Evolutionary conservation across 2,797 vertebrate species (phyloP), one percentile per base, ranked within the genome.

Genomic region (Hoplostethus mediterraneus): DNA sequence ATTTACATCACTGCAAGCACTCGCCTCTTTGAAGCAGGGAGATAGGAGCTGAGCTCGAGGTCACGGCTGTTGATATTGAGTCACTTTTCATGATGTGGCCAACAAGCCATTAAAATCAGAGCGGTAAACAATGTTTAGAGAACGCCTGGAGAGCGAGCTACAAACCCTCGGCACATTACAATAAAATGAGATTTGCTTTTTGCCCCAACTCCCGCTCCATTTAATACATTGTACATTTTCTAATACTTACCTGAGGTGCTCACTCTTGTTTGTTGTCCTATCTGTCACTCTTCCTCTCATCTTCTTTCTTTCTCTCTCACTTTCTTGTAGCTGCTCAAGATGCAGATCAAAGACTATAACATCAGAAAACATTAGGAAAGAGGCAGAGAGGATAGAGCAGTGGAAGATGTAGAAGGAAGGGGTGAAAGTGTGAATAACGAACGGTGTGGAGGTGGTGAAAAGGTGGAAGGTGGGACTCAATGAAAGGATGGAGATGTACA

Each of bases 101-200:
- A 90, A 33, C 33, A 33, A 33, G 82, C 89, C 87, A 90, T 93
- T 91, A 88, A 90, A 92, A 89, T 85, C 82, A 66, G 75, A 85
- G 84, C 47, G 30, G 83, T 91, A 90, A 92, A 91, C 84, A 84
- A 79, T 84, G 86, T 77, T 81, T 85, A 83, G 84, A 89, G 75
- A 91, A 88, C 14, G 82, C 81, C 73, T 45, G 54, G 66, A 88
- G 87, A 87, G 77, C 11, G 44, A 64, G 71, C 64, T 47, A 71
- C 82, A 72, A 83, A 84, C 80, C 79, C 64, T 74, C 55, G 61
- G 70, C 63, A 60, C 81, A 90, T 90, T 88, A 83, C 72, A 76
- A 63, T 7, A 40, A 83, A 91, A 93, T 87, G 48, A 90, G 75
- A 85, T 90, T 89, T 82, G 66, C n/a, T 87, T 91, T 75, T 76